Evolutionary conservation across 2,113 vertebrate genomes (phyloP), one percentile per base, ranked within the genome.

Genomic region (Sinosuthora webbiana): DNA sequence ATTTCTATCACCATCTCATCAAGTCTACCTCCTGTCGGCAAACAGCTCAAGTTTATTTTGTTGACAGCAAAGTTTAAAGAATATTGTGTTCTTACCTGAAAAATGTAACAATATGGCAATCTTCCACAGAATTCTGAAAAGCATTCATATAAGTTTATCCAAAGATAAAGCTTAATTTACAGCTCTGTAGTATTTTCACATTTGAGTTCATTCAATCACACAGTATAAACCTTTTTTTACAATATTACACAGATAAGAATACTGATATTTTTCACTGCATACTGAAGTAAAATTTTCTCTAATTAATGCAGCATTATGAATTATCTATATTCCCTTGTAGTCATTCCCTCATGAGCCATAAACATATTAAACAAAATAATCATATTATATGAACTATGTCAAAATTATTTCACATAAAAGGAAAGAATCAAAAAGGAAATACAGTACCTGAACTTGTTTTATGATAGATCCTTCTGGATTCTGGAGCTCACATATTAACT

Each of bases 361-460:
- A 70, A 77, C 1, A 37, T 35, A 69, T 39, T 25, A 67, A 35
- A 47, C 10, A 85, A 90, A 95, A 69, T 15, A 68, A 68, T 8
- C 9, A 25, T 28, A 75, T 39, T 68, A 76, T 6, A 57, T 90
- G 69, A 87, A 87, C 17, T 24, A 73, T 62, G 37, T 14, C 11
- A 71, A 56, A 86, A 86, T 64, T 49, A 70, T 35, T 86, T 70
- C 49, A 71, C 14, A 56, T 23, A 83, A 44, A 45, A 91, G 9
- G 33, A 88, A 92, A 70, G 0, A 39, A 53, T 74, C 44, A 60
- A 30, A 78, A 55, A 94, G 35, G 31, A 78, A 91, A 83, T 84
- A 81, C 4, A 71, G 73, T 90, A 98, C 98, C 98, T 98, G 97
- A 23, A 95, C 27, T 96, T 97, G 90, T 87, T 94, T 97, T 82